Percentiles rank a stretch among this genome's conserved stretches.
These are phyloP conservation scores for Caenorhabditis sp. DNA, from an alignment of 2,888 invertebrate species.

Conservation along the genomic window DNA sequence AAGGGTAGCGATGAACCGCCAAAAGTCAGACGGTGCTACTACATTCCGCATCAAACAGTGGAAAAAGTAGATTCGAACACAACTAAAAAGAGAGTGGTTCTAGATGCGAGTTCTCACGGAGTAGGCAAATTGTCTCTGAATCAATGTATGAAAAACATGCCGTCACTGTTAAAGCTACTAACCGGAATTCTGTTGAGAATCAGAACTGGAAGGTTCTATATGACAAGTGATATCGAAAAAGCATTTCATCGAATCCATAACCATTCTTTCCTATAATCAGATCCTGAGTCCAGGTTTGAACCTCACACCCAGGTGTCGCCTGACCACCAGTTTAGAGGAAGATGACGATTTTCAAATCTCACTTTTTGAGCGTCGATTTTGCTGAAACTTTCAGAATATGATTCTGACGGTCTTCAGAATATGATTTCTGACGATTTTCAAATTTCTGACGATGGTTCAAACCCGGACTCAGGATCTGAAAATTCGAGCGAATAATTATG, in stretches of 20 bases:
- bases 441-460: too few species aligned
- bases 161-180: conserved; percentile 38
- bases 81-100: conserved; percentile 64
- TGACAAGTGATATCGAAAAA: conserved; percentile 70
- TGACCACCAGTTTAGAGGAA: too few species aligned
- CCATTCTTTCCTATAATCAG: too few species aligned
- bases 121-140: conserved; percentile 58
- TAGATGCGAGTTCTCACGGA: conserved; percentile 59
- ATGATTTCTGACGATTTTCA: too few species aligned
- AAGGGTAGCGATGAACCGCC: neutral
- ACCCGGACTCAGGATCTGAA: too few species aligned
- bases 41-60: conserved; percentile 62
- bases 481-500: too few species aligned
- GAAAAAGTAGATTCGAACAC: conserved; percentile 41
- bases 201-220: conserved; percentile 27
- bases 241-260: conserved; percentile 75
- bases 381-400: too few species aligned
- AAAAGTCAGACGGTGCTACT: conserved; percentile 11
- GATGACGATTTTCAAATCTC: too few species aligned
- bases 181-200: conserved; percentile 49
- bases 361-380: too few species aligned
- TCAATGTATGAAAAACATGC: conserved; percentile 58
- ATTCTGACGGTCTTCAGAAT: too few species aligned
- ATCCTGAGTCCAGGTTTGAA: too few species aligned
- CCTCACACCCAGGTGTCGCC: too few species aligned